Conservation (phyloP, 92 coral and sea anemone species). For the Umimayanthus kanabou region DNA sequence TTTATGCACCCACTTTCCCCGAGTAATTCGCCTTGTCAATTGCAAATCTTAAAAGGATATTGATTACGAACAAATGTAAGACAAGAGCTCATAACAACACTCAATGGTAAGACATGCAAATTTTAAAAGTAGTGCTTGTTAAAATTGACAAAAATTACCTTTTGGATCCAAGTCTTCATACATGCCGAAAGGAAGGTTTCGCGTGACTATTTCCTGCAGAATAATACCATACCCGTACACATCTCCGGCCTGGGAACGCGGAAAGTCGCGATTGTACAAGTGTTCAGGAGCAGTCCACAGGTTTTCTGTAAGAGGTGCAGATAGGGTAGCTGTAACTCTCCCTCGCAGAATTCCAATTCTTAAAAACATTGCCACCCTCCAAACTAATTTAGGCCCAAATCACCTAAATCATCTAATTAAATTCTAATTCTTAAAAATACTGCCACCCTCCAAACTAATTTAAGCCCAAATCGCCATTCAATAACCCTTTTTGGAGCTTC, state of each 20-base stretch:
- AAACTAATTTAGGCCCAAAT: too few species aligned
- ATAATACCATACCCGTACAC: constrained; percentile 73
- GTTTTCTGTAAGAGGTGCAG: constrained; percentile 43
- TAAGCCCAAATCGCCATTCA: too few species aligned
- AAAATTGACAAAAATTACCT: constrained; percentile 41
- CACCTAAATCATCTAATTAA: too few species aligned
- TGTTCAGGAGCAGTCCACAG: constrained; percentile 90
- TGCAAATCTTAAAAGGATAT: neutral
- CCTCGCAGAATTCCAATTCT: neutral
- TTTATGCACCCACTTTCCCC: neutral
- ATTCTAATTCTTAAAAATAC: too few species aligned
- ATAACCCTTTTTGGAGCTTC: too few species aligned
- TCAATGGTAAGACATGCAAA: neutral
- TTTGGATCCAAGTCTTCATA: constrained; percentile 70
- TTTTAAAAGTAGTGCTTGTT: neutral
- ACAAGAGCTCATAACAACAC: neutral
- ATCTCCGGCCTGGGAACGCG: constrained; percentile 73
- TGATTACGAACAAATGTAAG: neutral
- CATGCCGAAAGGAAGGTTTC: constrained; percentile 80
- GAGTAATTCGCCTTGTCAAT: neutral
- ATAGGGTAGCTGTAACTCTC: neutral
- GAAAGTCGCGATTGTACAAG: constrained; percentile 55
- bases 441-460: too few species aligned
- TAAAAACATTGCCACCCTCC: too few species aligned
- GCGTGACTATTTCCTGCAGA: constrained; percentile 72